These are phyloP conservation scores for Patiria miniata DNA, from an alignment of 35 echinoderm and acorn worm genomes.

Conservation along the genomic window DNA sequence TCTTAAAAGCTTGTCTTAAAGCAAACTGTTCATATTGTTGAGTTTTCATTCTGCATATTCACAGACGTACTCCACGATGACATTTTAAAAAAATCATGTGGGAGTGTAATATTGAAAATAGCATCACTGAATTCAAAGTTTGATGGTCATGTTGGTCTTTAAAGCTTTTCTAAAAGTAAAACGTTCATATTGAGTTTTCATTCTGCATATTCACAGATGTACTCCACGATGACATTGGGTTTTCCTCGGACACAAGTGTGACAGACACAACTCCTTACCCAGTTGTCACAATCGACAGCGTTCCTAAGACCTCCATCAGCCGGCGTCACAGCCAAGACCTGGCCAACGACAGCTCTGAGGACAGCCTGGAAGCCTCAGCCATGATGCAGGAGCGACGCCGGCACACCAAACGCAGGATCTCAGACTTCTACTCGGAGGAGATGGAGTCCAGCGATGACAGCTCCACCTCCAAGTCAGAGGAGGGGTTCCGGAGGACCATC, in stretches of 20 bases:
- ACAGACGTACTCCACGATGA: too few relatives aligned
- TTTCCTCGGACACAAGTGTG: neutral
- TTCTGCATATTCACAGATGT: neutral
- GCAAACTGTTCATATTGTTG: too few relatives aligned
- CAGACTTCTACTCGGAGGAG: conserved; percentile 6
- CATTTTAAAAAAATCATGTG: too few relatives aligned
- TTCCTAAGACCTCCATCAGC: neutral
- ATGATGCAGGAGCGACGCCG: neutral
- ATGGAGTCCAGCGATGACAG: conserved; percentile 7
- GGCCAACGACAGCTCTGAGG: neutral
- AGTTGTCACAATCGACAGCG: conserved; percentile 2
- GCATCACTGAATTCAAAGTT: too few relatives aligned
- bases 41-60: too few relatives aligned
- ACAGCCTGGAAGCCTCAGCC: neutral
- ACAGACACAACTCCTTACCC: neutral
- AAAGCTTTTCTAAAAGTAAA: too few relatives aligned
- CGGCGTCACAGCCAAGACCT: neutral
- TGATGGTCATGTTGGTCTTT: too few relatives aligned
- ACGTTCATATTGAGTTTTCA: too few relatives aligned
- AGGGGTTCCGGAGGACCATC: neutral
- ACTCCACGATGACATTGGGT: neutral
- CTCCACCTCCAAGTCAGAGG: neutral
- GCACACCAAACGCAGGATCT: neutral
- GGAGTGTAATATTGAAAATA: too few relatives aligned
- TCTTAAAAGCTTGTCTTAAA: too few relatives aligned